Evolutionary conservation across 2,113 vertebrate species (phyloP), one percentile per base, ranked within the genome.

Genomic region (Sigmodon hispidus): DNA sequence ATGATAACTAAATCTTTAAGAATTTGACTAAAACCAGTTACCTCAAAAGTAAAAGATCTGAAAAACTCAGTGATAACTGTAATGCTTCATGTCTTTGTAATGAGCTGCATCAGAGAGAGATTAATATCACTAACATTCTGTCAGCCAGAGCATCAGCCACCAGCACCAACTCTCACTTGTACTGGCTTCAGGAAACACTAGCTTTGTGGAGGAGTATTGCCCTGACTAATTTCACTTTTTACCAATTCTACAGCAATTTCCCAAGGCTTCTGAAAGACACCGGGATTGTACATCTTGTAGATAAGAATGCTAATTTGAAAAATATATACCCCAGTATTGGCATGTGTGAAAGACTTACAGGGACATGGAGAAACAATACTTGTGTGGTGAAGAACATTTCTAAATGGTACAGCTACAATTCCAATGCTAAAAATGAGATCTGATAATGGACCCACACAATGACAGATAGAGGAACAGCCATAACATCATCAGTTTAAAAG

Each of bases 341-440:
- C 43, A 5, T 48, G 61, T 22, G 17, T 48, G 7, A 65, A 57
- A 55, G 7, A 79, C 12, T 3, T 19, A 40, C 57, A 45, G 81
- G 57, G 81, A 76, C 12, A 16, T 21, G 36, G 26, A 67, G 5
- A 72, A 87, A 55, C 13, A 48, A 50, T 10, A n/a, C 13, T 73
- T 63, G n/a, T 13, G 65, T 9, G 67, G 36, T 43, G 80, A 10
- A 77, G 43, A 84, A 72, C 55, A 87, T 24, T 69, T 91, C 50
- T 77, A 91, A 94, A 63, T n/a, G 22, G 19, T 55, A 86, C 9
- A 89, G 59, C 15, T 36, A 96, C 72, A 96, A 87, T 72, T 93
- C 70, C 17, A 93, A 19, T 70, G 12, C 52, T 75, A 31, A 92
- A 89, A 87, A 52, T 59, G 55, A 80, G 91, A 87, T 2, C 2